These are phyloP conservation scores for Brenthis daphne DNA, from an alignment of 2,888 invertebrate genomes.

Conservation along the genomic window DNA sequence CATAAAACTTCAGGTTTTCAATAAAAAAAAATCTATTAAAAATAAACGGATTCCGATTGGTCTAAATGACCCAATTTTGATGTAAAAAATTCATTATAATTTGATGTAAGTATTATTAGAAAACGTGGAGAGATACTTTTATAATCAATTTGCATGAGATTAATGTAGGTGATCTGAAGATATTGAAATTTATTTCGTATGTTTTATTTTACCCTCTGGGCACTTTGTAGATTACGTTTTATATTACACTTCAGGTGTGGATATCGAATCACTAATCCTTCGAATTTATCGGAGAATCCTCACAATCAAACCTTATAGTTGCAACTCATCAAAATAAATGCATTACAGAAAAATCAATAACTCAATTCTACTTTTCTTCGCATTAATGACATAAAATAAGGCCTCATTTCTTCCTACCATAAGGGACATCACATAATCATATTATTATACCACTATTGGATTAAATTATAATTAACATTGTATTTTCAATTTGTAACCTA, in stretches of 20 bases:
- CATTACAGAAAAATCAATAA: constrained; percentile 12
- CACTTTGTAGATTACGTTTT: constrained; percentile 11
- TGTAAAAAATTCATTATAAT: too few species aligned
- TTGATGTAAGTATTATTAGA: background rate
- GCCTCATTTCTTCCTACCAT: constrained; percentile 34
- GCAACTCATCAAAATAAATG: constrained; percentile 23
- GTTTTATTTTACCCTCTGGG: constrained; percentile 1
- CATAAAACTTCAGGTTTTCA: too few species aligned
- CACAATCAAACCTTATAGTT: constrained; percentile 25
- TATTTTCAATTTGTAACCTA: constrained; percentile 24
- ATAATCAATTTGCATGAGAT: background rate
- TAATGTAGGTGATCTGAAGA: background rate
- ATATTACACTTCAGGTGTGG: constrained; percentile 12
- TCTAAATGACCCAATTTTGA: background rate
- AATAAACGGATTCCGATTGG: too few species aligned
- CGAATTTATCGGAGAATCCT: constrained; percentile 18
- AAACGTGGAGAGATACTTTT: background rate
- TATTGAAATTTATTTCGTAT: background rate
- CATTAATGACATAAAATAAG: constrained; percentile 33
- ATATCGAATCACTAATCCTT: constrained; percentile 27
- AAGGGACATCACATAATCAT: constrained; percentile 28
- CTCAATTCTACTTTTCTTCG: constrained; percentile 19
- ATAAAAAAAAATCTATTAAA: too few species aligned
- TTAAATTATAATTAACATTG: constrained; percentile 17
- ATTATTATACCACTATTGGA: constrained; percentile 8